phyloP scores from a whole-genome alignment of 37 sponge, comb jelly and placozoan genomes.

The Lycopodina hypogea region DNA sequence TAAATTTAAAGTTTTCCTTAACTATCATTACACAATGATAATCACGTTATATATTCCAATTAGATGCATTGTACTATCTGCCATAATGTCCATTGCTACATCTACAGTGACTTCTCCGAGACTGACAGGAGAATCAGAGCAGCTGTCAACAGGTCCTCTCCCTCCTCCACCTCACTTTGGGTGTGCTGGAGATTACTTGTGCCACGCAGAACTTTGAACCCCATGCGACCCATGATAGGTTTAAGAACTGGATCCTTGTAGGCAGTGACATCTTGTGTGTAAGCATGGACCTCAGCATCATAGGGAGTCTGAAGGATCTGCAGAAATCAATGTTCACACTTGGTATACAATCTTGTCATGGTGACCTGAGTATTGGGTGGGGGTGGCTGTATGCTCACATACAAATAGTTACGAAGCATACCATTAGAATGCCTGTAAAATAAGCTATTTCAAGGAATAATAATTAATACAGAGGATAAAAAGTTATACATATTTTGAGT shows the following conservation, averaged over 20 bases:
- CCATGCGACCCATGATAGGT: slow-evolving; percentile 43
- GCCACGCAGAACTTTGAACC: slow-evolving; percentile 19
- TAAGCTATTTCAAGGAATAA: too few species aligned
- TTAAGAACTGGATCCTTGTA: slow-evolving; percentile 36
- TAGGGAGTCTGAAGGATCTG: slow-evolving; percentile 41
- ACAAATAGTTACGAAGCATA: too few species aligned
- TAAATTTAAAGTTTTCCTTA: too few species aligned
- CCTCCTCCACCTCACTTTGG: slow-evolving; percentile 2
- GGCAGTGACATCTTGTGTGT: slow-evolving; percentile 18
- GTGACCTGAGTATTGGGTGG: not conserved
- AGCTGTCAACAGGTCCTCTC: slow-evolving; percentile 28
- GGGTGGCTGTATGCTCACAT: not conserved
- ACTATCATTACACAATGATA: too few species aligned
- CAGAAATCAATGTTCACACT: not conserved
- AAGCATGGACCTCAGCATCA: slow-evolving; percentile 26
- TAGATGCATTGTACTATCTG: too few species aligned
- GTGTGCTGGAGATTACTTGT: not conserved
- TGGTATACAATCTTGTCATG: too few species aligned
- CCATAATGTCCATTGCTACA: too few species aligned
- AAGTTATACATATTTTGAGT: too few species aligned
- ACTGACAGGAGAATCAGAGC: not conserved
- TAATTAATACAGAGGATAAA: too few species aligned
- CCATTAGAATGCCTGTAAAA: too few species aligned
- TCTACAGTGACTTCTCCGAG: slow-evolving; percentile 5
- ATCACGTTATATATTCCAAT: too few species aligned